Base-by-base conservation (phyloP, 2,113 vertebrate genomes). In the Sisor rabdophorus region DNA sequence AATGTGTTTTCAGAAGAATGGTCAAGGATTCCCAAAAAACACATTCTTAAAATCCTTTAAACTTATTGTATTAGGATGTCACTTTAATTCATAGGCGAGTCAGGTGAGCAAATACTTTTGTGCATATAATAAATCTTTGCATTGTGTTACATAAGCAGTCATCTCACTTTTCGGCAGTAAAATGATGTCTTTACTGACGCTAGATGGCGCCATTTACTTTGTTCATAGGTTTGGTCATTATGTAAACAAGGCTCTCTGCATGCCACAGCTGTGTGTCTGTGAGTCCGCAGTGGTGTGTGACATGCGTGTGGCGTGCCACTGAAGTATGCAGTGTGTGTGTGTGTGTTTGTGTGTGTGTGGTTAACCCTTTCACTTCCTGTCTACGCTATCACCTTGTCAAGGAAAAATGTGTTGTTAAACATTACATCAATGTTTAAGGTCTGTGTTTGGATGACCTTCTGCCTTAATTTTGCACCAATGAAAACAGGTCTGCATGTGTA, bases 211-310 rank as follows among this genome's bases (percentile, higher is more conserved):
- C 54, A 58, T 63, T 32, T n/a, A 54, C 67, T 76, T 60, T 26
- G 53, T 13, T 44, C 32, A 79, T 44, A 54, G 26, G 13, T 44
- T 47, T 68, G 81, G 75, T 71, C 74, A 77, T 79, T 82, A 82
- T 82, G 81, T 77, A 82, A 74, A 82, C 74, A 26, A 63, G 74
- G n/a, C 55, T 68, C 20, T 73, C 77, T 76, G 69, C 69, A 79
- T 73, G 55, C 81, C 77, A 76, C 48, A 48, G 69, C 77, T 79
- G 74, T 73, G 71, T 67, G 69, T 82, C 71, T 78, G 32, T 36
- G 63, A 48, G 40, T 71, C 72, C 58, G 69, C 77, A 82, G 40
- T 76, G 59, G 61, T 30, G 47, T 82, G 77, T 64, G 56, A 44
- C 69, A 55, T 47, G 69, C 63, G 69, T 78, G 58, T 64, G 30